Percentiles rank a stretch among this genome's conserved stretches.
Conservation (phyloP, 2,113 vertebrate species). For the Lepus americanus region DNA sequence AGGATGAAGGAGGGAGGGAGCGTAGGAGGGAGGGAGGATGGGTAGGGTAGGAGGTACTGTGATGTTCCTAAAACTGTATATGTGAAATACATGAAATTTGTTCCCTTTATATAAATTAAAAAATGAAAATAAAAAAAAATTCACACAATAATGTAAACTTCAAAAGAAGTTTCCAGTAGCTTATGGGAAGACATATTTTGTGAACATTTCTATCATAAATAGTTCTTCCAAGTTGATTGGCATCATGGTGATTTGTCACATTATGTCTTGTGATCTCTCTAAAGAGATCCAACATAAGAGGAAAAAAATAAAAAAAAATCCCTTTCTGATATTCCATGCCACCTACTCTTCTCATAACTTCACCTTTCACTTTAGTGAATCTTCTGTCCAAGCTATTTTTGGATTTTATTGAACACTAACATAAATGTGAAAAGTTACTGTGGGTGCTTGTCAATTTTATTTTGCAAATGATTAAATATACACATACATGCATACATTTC, state of each 20-base stretch:
- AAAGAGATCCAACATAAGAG: neutral
- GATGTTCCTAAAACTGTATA: no score
- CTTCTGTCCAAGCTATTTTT: neutral
- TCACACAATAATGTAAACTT: neutral
- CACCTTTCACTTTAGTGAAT: neutral
- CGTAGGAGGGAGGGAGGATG: no score
- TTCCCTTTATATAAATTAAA: no score
- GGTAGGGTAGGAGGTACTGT: no score
- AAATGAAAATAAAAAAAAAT: neutral
- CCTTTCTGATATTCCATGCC: neutral
- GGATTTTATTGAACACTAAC: neutral
- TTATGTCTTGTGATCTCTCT: neutral
- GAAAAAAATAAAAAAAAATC: neutral
- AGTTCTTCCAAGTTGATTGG: neutral
- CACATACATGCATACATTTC: no score
- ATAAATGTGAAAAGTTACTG: neutral
- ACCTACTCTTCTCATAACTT: neutral
- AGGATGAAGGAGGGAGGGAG: no score
- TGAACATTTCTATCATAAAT: neutral
- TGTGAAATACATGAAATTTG: no score
- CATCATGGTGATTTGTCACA: neutral
- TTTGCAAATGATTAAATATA: neutral
- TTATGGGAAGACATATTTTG: neutral
- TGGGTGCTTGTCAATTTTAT: neutral
- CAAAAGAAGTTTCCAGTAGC: neutral